These are phyloP conservation scores for Pediacus dermestoides DNA, from an alignment of 2,888 invertebrate genomes.

Conservation along the genomic window DNA sequence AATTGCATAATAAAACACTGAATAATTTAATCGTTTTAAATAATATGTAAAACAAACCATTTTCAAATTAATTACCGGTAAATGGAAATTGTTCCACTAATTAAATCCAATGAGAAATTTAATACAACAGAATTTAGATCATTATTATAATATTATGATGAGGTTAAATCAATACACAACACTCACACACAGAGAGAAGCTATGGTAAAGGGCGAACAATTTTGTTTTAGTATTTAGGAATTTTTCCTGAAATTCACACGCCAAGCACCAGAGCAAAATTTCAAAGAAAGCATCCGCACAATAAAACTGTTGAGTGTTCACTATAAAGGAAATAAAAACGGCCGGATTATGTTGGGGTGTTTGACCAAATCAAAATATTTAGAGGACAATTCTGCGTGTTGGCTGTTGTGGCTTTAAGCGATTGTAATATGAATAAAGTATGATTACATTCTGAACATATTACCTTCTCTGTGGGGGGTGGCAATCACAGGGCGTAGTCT, in stretches of 20 bases:
- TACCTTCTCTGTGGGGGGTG: conserved; percentile 39
- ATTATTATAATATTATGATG: too few species aligned
- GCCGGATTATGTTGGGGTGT: conserved; percentile 3
- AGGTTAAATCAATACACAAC: too few species aligned
- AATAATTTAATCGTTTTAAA: neutral
- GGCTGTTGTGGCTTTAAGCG: conserved; percentile 2
- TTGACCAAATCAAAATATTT: conserved; percentile 7
- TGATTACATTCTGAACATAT: conserved; percentile 44
- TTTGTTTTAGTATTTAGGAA: too few species aligned
- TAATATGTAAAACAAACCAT: conserved; percentile 1
- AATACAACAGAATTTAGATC: conserved; percentile 1
- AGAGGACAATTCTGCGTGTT: conserved; percentile 7
- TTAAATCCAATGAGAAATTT: conserved; percentile 2
- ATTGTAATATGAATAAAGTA: conserved; percentile 44
- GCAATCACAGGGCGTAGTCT: conserved; percentile 41
- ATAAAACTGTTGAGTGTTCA: too few species aligned
- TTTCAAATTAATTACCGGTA: conserved; percentile 1
- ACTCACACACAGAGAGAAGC: too few species aligned
- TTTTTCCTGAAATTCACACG: too few species aligned
- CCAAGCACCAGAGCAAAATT: too few species aligned
- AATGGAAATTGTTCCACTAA: conserved; percentile 1
- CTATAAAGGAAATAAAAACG: too few species aligned
- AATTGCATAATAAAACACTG: neutral
- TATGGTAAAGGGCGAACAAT: too few species aligned
- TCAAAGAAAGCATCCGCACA: too few species aligned